phyloP scores from a whole-genome alignment of 2,888 invertebrate genomes.

The Drosophila koepferae region DNA sequence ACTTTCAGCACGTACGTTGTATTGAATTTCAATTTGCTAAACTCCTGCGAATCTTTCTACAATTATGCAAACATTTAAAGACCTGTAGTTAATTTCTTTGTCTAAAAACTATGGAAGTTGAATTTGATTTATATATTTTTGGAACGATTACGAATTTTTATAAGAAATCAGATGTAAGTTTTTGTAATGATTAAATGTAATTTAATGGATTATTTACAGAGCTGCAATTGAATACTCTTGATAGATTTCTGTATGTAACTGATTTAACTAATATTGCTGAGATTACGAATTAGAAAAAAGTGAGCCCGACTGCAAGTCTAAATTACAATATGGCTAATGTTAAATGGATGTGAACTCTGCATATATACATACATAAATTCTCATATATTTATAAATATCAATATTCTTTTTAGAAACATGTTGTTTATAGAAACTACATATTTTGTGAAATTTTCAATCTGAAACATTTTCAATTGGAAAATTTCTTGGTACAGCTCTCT shows the following conservation, averaged over 20 bases:
- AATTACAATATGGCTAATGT: background rate
- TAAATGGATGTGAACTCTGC: background rate
- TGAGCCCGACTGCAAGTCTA: too few relatives aligned
- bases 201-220: too few relatives aligned
- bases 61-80: slow-evolving; percentile 29
- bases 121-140: background rate
- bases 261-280: too few relatives aligned
- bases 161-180: too few relatives aligned
- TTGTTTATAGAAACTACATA: background rate
- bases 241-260: too few relatives aligned
- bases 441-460: background rate
- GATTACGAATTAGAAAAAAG: too few relatives aligned
- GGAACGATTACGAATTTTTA: background rate
- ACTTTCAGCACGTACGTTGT: slow-evolving; percentile 82
- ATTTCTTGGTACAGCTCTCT: background rate
- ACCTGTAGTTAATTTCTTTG: too few relatives aligned
- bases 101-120: background rate
- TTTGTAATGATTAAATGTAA: too few relatives aligned
- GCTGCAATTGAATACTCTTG: too few relatives aligned
- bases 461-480: background rate
- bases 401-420: background rate
- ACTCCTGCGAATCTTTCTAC: slow-evolving; percentile 84
- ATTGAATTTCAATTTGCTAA: slow-evolving; percentile 83
- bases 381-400: background rate
- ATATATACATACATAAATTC: background rate